Evolutionary conservation across 2,888 invertebrate species (phyloP).

Genomic region (Acanthosoma haemorrhoidale): DNA sequence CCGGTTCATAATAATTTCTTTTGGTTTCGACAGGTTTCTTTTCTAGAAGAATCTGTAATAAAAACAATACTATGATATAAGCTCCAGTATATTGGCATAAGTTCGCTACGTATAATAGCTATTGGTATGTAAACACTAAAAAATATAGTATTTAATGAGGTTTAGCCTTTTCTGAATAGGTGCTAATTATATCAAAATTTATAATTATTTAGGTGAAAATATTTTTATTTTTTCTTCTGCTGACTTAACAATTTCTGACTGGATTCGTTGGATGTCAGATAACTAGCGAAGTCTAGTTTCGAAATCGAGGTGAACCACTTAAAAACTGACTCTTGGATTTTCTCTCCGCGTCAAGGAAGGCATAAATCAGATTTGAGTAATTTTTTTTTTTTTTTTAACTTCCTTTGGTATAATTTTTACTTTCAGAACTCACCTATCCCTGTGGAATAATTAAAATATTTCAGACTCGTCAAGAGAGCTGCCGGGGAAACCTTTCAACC

Average conservation of each 20-base stretch:
- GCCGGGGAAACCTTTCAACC: not conserved
- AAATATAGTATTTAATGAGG: too few species aligned
- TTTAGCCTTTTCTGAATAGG: too few species aligned
- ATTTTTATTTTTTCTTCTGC: too few species aligned
- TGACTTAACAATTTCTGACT: too few species aligned
- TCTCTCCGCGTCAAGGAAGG: not conserved
- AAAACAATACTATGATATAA: too few species aligned
- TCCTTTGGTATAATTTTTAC: slow-evolving; percentile 9
- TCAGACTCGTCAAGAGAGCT: not conserved
- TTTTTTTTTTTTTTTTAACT: not conserved
- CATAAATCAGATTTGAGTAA: slow-evolving; percentile 11
- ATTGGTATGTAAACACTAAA: too few species aligned
- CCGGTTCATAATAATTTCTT: not conserved
- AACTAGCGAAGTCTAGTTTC: not conserved
- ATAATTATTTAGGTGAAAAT: too few species aligned
- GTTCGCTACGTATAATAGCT: too few species aligned
- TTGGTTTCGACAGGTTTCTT: not conserved
- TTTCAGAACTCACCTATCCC: not conserved
- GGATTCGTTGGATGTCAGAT: too few species aligned
- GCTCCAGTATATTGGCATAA: too few species aligned
- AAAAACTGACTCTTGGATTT: not conserved
- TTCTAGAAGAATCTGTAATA: too few species aligned
- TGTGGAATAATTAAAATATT: slow-evolving; percentile 19
- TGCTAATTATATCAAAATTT: too few species aligned
- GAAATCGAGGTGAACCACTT: not conserved